phyloP scores from a whole-genome alignment of 2,888 invertebrate genomes.

The Thyatira batis region DNA sequence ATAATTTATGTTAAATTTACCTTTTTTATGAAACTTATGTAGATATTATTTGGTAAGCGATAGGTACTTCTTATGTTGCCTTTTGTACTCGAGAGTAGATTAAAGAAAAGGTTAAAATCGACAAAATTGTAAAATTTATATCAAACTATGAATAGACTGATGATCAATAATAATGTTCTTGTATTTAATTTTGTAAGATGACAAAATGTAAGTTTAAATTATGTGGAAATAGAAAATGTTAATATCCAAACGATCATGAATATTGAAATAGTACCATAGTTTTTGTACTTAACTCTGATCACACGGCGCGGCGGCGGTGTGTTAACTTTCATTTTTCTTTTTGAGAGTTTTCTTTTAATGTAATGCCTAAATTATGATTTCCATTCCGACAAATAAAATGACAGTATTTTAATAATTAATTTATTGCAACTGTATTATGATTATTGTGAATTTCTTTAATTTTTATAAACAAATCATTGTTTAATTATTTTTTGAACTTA shows the following conservation, averaged over 20 bases:
- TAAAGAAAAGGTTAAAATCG: slow-evolving; percentile 68
- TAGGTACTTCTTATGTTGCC: slow-evolving; percentile 75
- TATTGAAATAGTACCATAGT: slow-evolving; percentile 54
- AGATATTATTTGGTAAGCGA: slow-evolving; percentile 65
- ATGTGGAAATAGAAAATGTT: slow-evolving; percentile 63
- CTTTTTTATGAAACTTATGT: slow-evolving; percentile 63
- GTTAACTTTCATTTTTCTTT: slow-evolving; percentile 79
- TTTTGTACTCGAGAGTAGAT: slow-evolving; percentile 64
- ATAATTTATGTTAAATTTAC: slow-evolving; percentile 68
- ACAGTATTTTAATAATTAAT: slow-evolving; percentile 75
- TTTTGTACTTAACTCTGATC: slow-evolving; percentile 78
- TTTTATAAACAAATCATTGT: slow-evolving; percentile 65
- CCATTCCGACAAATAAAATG: slow-evolving; percentile 69
- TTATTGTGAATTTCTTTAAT: slow-evolving; percentile 65
- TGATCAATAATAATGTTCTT: slow-evolving; percentile 79
- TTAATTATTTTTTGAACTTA: slow-evolving; percentile 69
- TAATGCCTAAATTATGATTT: slow-evolving; percentile 47
- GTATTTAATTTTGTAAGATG: slow-evolving; percentile 81
- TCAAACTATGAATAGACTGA: slow-evolving; percentile 81
- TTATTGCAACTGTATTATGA: slow-evolving; percentile 64
- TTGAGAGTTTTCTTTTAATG: slow-evolving; percentile 57
- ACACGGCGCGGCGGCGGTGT: slow-evolving; percentile 56
- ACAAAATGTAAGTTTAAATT: slow-evolving; percentile 79
- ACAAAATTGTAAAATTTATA: slow-evolving; percentile 81
- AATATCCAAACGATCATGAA: slow-evolving; percentile 48